Evolutionary conservation across 2,888 invertebrate species (phyloP), one percentile per base, ranked within the genome.

Genomic region (Sinelater perroti): DNA sequence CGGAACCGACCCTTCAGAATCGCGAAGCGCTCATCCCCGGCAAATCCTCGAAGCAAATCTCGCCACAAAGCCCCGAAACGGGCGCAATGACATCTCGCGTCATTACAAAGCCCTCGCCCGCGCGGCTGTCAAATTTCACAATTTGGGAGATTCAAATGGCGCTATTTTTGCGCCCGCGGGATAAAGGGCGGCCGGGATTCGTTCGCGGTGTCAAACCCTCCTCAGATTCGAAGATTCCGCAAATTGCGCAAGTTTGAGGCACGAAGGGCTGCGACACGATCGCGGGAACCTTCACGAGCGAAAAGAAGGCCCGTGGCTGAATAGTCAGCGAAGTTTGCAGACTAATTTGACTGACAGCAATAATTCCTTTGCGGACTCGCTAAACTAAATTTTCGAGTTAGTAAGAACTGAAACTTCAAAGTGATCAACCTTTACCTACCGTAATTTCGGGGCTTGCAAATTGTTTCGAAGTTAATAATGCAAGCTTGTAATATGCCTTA

Each of bases 1-100:
- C 51, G 21, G 8, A 35, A 53, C 24, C 26, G 52, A 45, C 44
- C 53, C 45, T 45, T 53, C 44, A 44, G 36, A 52, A 53, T 45
- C 44, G 44, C 44, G 21, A 10, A 42, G 24, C 35, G 35, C 33
- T 44, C 52, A 42, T 51, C 31, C 40, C 38, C 42, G 42, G 53
- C 44, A 26, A 26, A 53, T 53, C 26, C 33, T 42, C 33, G 35
- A 52, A 45, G 45, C 36, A 45, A 53, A 52, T 52, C 52, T 42
- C 44, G 24, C 44, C 28, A 33, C 42, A 40, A 42, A 52, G 40
- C 50, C 21, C 33, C 42, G 17, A 31, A 42, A 52, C 52, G 42
- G 42, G 42, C 21, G 40, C 21, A 40, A 21, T 40, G 40, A 40
- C 40, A 20, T 11, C 38, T 20, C 20, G 21, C 40, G 24, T 21